Evolutionary conservation across 2,113 vertebrate genomes (phyloP).

Genomic region (Aptenodytes patagonicus): DNA sequence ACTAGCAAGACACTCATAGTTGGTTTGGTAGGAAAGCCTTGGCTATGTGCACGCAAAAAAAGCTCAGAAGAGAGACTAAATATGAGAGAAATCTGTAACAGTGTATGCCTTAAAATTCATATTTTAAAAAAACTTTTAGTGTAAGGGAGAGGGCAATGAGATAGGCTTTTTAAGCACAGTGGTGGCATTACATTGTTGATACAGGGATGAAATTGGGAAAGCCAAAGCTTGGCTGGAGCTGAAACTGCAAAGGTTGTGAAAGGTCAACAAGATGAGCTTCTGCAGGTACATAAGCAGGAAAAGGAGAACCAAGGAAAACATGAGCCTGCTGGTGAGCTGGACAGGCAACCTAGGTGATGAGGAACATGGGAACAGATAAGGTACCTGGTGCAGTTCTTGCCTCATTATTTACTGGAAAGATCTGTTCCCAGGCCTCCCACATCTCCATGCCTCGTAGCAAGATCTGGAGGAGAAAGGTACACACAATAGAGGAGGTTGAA

Average conservation of each 20-base stretch:
- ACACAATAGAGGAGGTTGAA: background rate
- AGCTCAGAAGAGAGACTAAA: background rate
- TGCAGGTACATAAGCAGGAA: background rate
- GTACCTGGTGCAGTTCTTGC: background rate
- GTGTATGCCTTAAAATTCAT: background rate
- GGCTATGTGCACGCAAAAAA: background rate
- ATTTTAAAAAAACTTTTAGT: background rate
- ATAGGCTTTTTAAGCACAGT: background rate
- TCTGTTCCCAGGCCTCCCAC: background rate
- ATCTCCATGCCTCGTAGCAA: background rate
- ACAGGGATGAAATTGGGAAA: background rate
- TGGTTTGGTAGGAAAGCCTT: background rate
- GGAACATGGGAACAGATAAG: background rate
- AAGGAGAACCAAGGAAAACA: background rate
- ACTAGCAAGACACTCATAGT: background rate
- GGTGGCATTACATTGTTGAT: background rate
- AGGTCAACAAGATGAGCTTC: background rate
- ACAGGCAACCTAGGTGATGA: background rate
- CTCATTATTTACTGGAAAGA: background rate
- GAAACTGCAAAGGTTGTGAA: background rate
- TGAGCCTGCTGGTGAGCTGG: background rate
- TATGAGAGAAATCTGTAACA: background rate
- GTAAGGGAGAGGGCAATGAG: background rate
- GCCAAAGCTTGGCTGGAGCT: background rate
- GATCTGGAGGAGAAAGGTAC: background rate